phyloP scores from a whole-genome alignment of 2,888 invertebrate species.

The Gisinianus flammeolus region DNA sequence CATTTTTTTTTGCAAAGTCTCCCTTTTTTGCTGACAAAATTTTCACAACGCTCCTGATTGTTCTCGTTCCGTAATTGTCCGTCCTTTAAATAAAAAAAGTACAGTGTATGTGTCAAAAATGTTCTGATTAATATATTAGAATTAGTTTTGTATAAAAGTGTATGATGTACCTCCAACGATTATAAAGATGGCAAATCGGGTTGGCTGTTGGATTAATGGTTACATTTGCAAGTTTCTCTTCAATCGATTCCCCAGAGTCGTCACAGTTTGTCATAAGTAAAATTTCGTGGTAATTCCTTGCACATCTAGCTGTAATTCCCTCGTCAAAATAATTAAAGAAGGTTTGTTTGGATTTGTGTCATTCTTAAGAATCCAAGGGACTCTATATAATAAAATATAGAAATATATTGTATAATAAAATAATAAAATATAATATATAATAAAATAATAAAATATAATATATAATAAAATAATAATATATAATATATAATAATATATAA shows the following conservation, averaged over 20 bases:
- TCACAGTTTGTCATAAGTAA: background rate
- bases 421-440: too few relatives aligned
- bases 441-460: too few relatives aligned
- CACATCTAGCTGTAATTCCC: background rate
- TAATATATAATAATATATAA: too few relatives aligned
- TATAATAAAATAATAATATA: too few relatives aligned
- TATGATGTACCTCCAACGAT: background rate
- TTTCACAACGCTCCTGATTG: background rate
- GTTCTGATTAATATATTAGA: background rate
- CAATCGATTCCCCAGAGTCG: background rate
- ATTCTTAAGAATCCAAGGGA: too few relatives aligned
- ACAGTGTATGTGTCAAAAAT: too few relatives aligned
- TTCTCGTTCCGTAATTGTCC: background rate
- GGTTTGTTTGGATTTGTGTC: background rate
- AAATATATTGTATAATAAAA: too few relatives aligned
- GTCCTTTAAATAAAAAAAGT: too few relatives aligned
- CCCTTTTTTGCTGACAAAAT: background rate
- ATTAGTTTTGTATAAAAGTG: background rate
- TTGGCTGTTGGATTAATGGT: background rate
- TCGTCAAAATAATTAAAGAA: background rate
- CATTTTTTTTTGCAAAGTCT: background rate
- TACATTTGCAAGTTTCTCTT: background rate
- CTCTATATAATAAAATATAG: too few relatives aligned
- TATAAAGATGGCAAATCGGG: background rate
- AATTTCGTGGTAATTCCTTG: background rate